These are phyloP conservation scores for Iphiclides podalirius DNA, from an alignment of 2,888 invertebrate species.

Conservation along the genomic window DNA sequence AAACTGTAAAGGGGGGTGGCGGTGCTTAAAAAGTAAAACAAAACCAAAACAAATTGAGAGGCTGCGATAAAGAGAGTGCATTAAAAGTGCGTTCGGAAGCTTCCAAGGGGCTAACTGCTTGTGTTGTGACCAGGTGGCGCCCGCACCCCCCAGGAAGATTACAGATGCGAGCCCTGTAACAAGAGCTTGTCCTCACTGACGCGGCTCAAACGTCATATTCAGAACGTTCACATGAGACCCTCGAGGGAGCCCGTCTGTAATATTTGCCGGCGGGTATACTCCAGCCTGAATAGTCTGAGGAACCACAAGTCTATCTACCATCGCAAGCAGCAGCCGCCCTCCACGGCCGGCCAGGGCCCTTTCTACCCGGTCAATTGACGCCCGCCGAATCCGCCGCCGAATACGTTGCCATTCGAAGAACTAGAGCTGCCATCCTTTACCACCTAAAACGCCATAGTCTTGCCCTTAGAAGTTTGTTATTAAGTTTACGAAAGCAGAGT, in stretches of 20 bases:
- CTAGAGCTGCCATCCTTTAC: constrained; percentile 71
- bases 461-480: constrained; percentile 67
- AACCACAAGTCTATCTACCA: constrained; percentile 97
- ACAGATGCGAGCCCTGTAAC: constrained; percentile 95
- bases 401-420: constrained; percentile 63
- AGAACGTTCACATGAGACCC: constrained; percentile 94
- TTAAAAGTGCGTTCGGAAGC: constrained; percentile 75
- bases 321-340: constrained; percentile 87
- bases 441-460: constrained; percentile 76
- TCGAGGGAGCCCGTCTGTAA: constrained; percentile 95
- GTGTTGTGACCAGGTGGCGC: constrained; percentile 84
- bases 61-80: constrained; percentile 77
- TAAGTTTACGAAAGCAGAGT: constrained; percentile 60
- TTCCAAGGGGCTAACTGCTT: constrained; percentile 77
- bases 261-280: constrained; percentile 95
- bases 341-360: constrained; percentile 60
- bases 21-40: constrained; percentile 61
- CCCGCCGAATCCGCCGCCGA: constrained; percentile 40
- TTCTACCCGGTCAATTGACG: constrained; percentile 75
- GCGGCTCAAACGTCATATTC: constrained; percentile 93
- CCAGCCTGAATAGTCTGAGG: constrained; percentile 93
- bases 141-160: constrained; percentile 90
- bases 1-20: constrained; percentile 70
- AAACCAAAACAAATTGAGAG: constrained; percentile 40
- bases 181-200: constrained; percentile 93